These are phyloP conservation scores for Petromus typicus DNA, from an alignment of 2,113 vertebrate genomes.

Conservation along the genomic window DNA sequence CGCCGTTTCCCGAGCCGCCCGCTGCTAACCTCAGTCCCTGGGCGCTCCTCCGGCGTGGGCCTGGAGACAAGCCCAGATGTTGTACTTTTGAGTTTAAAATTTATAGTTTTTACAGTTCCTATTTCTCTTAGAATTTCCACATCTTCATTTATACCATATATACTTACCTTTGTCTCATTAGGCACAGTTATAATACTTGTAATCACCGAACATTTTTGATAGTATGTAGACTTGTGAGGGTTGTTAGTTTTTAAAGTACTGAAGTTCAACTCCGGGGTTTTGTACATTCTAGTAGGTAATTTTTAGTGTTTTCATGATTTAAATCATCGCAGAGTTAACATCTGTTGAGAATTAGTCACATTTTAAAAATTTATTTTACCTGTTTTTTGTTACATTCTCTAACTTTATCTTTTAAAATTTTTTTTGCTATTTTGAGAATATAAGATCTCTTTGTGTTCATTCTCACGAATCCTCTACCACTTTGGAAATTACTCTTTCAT, in stretches of 20 bases:
- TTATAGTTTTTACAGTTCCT: neutral
- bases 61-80: too few species aligned
- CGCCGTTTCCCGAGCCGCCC: too few species aligned
- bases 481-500: neutral
- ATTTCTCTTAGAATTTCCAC: conserved; percentile 32
- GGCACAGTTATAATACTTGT: neutral
- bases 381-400: neutral
- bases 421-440: conserved; percentile 40
- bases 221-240: neutral
- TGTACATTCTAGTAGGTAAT: neutral
- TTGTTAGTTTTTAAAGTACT: neutral
- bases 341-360: conserved; percentile 19
- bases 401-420: neutral
- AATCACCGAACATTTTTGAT: neutral
- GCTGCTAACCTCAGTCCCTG: too few species aligned
- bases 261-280: neutral
- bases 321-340: neutral
- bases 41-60: too few species aligned
- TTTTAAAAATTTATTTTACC: neutral
- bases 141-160: neutral
- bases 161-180: conserved; percentile 5
- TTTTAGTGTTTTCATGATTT: conserved; percentile 28
- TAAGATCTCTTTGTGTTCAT: neutral
- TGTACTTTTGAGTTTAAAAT: neutral
- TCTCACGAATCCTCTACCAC: neutral